phyloP scores from a whole-genome alignment of 2,797 vertebrate genomes.

The Lutjanus campechanus region DNA sequence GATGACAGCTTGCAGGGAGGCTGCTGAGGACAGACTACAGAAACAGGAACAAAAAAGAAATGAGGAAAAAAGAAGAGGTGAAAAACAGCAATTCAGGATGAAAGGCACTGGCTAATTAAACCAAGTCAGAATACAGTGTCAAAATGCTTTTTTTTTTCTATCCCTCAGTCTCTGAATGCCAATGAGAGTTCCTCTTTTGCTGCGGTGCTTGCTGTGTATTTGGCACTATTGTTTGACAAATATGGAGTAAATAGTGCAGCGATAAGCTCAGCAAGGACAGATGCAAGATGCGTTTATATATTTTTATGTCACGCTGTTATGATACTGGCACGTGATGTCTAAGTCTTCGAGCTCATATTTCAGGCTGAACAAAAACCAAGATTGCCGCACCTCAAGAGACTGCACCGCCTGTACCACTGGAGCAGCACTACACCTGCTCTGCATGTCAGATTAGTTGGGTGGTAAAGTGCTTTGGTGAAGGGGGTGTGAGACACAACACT shows the following conservation, averaged over 20 bases:
- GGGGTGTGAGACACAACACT: conserved; percentile 33
- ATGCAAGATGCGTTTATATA: not conserved
- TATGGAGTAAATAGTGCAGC: not conserved
- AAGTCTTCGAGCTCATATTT: conserved; percentile 12
- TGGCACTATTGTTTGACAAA: conserved; percentile 8
- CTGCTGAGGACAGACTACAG: conserved; percentile 45
- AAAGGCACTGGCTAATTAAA: conserved; percentile 40
- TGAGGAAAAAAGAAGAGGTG: not conserved
- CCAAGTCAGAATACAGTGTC: conserved; percentile 18
- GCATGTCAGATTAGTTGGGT: conserved; percentile 47
- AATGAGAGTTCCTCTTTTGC: conserved; percentile 17
- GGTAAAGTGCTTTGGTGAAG: conserved; percentile 31
- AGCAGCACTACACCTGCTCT: conserved; percentile 47
- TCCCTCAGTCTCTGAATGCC: conserved; percentile 2
- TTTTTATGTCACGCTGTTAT: conserved; percentile 15
- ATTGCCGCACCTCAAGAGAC: conserved; percentile 17
- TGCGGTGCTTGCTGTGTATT: not conserved
- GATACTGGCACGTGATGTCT: not conserved
- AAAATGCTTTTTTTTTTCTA: not conserved
- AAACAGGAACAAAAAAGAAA: conserved; percentile 5
- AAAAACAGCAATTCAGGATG: conserved; percentile 30
- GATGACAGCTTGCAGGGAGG: conserved; percentile 53
- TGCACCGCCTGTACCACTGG: conserved; percentile 9
- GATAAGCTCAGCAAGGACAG: conserved; percentile 11
- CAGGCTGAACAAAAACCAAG: conserved; percentile 28